Evolutionary conservation across 2,888 invertebrate genomes (phyloP), one percentile per base, ranked within the genome.

Genomic region (Eristalis arbustorum): DNA sequence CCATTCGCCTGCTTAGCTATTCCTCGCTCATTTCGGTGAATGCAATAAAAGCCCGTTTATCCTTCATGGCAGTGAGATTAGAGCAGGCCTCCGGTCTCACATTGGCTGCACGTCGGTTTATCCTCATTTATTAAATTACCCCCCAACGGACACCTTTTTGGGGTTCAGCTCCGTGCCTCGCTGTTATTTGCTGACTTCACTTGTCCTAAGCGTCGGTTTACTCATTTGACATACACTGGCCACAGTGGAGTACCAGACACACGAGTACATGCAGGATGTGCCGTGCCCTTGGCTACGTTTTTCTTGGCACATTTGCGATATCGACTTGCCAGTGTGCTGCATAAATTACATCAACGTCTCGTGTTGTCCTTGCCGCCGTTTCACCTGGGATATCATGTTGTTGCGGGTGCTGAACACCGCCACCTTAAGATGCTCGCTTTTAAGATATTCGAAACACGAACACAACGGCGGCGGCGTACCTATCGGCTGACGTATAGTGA

Each of bases 401-500:
- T 40, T 6, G 22, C 18, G 37, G 14, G 13, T 23, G 23, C 14
- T 5, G 42, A 23, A 42, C 25, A 10, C 42, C 25, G 42, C 25
- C 40, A 23, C 40, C 40, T 66, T n/a, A 66, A 66, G 66, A 22
- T 66, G 66, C 42, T 42, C 42, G n/a, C n/a, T 18, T 66, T 10
- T 66, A 25, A 66, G 42, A 42, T 66, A 66, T 66, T 66, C 66
- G 42, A 66, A 25, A 42, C 66, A 66, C 66, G 66, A 66, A 66
- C 49, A 18, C 18, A 10, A 49, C 18, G n/a, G n/a, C n/a, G n/a
- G n/a, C n/a, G 49, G 49, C 8, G 49, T 49, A 37, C 13, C 37
- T 37, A 13, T 37, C 37, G 13, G 37, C 18, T 18, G 49, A 49
- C 18, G 18, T 49, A 49, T 49, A 18, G 49, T 49, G 49, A 49